Conservation (phyloP, 92 coral and sea anemone species). For the Ricordea florida region DNA sequence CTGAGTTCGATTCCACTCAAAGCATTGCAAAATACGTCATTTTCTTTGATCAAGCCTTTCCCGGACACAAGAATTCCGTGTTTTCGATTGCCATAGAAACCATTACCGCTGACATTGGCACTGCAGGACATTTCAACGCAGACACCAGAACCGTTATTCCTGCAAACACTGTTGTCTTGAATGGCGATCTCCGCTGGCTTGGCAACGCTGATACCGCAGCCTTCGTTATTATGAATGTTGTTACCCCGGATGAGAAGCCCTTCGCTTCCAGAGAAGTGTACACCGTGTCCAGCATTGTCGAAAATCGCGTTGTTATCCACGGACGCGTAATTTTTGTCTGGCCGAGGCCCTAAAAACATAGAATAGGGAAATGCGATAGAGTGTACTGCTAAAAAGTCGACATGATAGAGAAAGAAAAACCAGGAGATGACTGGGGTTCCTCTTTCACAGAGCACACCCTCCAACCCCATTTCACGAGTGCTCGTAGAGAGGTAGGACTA, state of each 20-base stretch:
- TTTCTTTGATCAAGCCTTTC: slow-evolving; percentile 87
- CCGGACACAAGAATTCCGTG: slow-evolving; percentile 83
- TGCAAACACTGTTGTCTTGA: slow-evolving; percentile 83
- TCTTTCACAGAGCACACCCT: no score
- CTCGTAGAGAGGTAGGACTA: no score
- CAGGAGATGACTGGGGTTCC: no score
- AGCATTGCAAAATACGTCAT: slow-evolving; percentile 85
- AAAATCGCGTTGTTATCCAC: slow-evolving; percentile 87
- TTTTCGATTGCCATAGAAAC: slow-evolving; percentile 91
- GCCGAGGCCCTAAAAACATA: slow-evolving; percentile 72
- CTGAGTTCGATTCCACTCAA: slow-evolving; percentile 76
- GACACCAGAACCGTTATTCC: slow-evolving; percentile 84
- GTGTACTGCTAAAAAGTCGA: no score
- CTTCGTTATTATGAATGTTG: slow-evolving; percentile 82
- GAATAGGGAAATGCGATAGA: no score
- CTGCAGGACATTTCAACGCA: slow-evolving; percentile 72
- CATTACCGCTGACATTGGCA: slow-evolving; percentile 88
- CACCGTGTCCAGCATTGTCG: slow-evolving; percentile 91
- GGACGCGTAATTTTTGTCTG: slow-evolving; percentile 88
- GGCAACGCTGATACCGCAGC: slow-evolving; percentile 87
- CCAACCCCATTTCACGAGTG: no score
- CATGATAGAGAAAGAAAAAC: no score
- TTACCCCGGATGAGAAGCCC: slow-evolving; percentile 88
- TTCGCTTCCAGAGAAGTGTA: slow-evolving; percentile 86
- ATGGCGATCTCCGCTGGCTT: slow-evolving; percentile 93